Evolutionary conservation across 2,113 vertebrate genomes (phyloP), one percentile per base, ranked within the genome.

Genomic region (Cebus imitator): DNA sequence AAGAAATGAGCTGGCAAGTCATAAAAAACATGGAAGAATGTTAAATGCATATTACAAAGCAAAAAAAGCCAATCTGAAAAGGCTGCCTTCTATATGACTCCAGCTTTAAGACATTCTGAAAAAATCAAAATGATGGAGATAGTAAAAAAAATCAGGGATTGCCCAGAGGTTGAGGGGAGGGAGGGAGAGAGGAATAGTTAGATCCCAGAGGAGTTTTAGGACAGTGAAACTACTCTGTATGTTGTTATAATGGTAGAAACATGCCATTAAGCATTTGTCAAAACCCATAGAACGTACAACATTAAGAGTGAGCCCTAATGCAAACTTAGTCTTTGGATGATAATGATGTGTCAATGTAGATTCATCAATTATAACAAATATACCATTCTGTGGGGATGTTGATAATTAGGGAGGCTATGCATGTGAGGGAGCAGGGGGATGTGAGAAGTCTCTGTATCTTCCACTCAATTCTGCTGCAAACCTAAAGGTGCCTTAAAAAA

Each of bases 401-500:
- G 12, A 25, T 13, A 30, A 14, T 16, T 6, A 40, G 43, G 70
- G 27, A 57, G 76, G 21, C 27, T 18, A 2, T n/a, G 21, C 8
- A 4, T 8, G 3, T 78, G n/a, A 12, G 10, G 25, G 9, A 3
- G 11, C 23, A 58, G 57, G 5, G 12, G 2, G 0, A 10, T 40
- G 6, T 40, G 61, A 20, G 40, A 81, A 68, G 87, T 57, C 37
- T 86, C 75, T 57, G 21, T 14, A 35, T 1, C 68, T 92, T 80
- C 61, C n/a, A 43, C 25, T 87, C 35, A 70, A 18, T 48, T 58
- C 87, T 86, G 13, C 66, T 79, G 30, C 17, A 55, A 75, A 25
- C 32, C 61, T 80, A 87, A 94, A 90, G 21, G 20, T 40, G 45
- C 48, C 75, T 61, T 95, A 9, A 87, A 72, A 37, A 72, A 43